Conservation (phyloP, 2,113 vertebrate species). For the Euleptes europaea region DNA sequence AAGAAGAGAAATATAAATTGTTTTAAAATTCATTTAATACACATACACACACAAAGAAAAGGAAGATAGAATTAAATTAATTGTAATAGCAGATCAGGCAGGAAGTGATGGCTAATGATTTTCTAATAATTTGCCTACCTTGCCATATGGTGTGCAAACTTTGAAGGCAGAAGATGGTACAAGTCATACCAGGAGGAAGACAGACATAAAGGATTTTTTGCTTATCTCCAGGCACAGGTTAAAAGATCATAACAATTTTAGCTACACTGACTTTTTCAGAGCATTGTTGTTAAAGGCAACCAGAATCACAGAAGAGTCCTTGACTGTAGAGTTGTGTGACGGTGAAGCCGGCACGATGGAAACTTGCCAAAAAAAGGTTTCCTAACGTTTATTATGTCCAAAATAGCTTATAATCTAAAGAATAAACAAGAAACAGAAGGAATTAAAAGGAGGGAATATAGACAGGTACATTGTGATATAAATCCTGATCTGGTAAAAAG, state of each 20-base stretch:
- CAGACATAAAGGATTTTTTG: background rate
- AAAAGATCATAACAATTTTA: background rate
- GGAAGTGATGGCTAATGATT: constrained; percentile 25
- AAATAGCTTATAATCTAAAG: too few relatives aligned
- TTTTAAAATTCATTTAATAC: too few relatives aligned
- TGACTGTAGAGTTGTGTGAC: background rate
- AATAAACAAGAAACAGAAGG: too few relatives aligned
- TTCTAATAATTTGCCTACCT: background rate
- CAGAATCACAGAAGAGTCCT: too few relatives aligned
- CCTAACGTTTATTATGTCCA: too few relatives aligned
- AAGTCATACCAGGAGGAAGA: background rate
- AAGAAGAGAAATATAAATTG: background rate
- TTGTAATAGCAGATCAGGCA: background rate
- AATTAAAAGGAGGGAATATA: too few relatives aligned
- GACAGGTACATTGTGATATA: too few relatives aligned
- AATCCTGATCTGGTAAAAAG: too few relatives aligned
- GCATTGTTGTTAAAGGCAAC: background rate
- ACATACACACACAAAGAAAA: too few relatives aligned
- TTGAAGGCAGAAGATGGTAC: background rate
- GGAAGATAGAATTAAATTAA: background rate
- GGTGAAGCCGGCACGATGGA: background rate
- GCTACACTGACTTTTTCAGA: background rate
- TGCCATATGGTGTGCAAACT: constrained; percentile 30
- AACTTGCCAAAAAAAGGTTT: too few relatives aligned
- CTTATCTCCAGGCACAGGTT: background rate